Conservation (phyloP, 2,888 invertebrate genomes). For the Drosophila meridiana region DNA sequence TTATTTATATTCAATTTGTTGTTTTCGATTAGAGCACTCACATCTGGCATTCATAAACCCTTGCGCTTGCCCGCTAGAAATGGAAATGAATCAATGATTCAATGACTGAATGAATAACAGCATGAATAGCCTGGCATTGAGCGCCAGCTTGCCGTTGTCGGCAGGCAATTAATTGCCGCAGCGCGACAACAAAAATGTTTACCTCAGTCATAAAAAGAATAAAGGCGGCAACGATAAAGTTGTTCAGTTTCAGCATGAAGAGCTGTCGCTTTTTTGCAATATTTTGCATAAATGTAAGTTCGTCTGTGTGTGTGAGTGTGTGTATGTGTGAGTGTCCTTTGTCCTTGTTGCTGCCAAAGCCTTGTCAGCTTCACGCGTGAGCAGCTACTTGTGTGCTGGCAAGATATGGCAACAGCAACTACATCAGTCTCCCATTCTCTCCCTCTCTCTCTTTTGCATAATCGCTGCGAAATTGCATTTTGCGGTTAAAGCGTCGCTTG, state of each 20-base stretch:
- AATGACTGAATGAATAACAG: conserved; percentile 12
- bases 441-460: conserved; percentile 21
- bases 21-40: conserved; percentile 69
- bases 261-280: conserved; percentile 9
- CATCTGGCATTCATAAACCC: conserved; percentile 53
- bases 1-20: conserved; percentile 78
- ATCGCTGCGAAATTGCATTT: conserved; percentile 65
- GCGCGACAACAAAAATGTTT: conserved; percentile 50
- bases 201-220: background rate
- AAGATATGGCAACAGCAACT: conserved; percentile 43
- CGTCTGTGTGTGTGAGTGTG: conserved; percentile 12
- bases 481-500: conserved; percentile 52
- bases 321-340: conserved; percentile 18
- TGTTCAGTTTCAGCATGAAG: conserved; percentile 27
- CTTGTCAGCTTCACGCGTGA: conserved; percentile 67
- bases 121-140: conserved; percentile 24
- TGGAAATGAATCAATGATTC: conserved; percentile 34
- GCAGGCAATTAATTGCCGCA: conserved; percentile 39
- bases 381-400: conserved; percentile 37
- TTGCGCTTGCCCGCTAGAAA: conserved; percentile 12
- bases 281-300: conserved; percentile 47
- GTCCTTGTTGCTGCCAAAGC: conserved; percentile 39
- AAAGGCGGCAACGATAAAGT: conserved; percentile 24
- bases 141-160: conserved; percentile 15
- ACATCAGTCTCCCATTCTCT: background rate